Percentiles rank a stretch among this genome's conserved stretches.
Conservation (phyloP, 2,888 invertebrate genomes). For the Lithophane socia region DNA sequence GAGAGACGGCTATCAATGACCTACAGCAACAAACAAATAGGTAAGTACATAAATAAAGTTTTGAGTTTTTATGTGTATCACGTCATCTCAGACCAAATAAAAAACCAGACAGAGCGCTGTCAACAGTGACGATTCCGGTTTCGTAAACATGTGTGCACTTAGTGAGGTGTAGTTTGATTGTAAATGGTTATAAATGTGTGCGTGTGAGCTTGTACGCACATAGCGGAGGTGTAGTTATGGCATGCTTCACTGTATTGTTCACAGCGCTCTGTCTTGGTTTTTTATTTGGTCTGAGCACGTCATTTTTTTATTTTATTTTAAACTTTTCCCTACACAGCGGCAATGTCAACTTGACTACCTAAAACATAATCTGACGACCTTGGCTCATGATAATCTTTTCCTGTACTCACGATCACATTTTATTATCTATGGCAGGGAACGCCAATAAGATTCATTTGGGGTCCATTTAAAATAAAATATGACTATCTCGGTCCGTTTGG, state of each 20-base stretch:
- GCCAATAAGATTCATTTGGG: neutral
- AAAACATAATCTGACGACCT: slow-evolving; percentile 27
- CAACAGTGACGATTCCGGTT: too few species aligned
- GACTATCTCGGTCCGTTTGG: neutral
- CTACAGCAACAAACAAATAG: neutral
- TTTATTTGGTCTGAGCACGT: neutral
- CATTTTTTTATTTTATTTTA: neutral
- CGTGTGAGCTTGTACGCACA: too few species aligned
- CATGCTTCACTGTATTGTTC: too few species aligned
- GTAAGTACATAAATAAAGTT: neutral
- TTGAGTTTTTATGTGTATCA: neutral
- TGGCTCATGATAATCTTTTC: slow-evolving; percentile 21
- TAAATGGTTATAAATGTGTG: too few species aligned
- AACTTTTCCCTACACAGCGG: slow-evolving; percentile 1
- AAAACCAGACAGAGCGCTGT: too few species aligned
- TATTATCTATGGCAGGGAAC: neutral
- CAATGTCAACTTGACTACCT: slow-evolving; percentile 22
- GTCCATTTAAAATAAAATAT: neutral
- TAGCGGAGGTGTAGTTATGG: too few species aligned
- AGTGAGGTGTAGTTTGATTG: too few species aligned
- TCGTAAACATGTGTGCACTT: too few species aligned
- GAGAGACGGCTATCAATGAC: neutral
- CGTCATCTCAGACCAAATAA: too few species aligned
- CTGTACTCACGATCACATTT: slow-evolving; percentile 9
- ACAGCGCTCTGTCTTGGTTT: too few species aligned